Evolutionary conservation across 2,888 invertebrate species (phyloP), one percentile per base, ranked within the genome.

Genomic region (Steinernema carpocapsae): DNA sequence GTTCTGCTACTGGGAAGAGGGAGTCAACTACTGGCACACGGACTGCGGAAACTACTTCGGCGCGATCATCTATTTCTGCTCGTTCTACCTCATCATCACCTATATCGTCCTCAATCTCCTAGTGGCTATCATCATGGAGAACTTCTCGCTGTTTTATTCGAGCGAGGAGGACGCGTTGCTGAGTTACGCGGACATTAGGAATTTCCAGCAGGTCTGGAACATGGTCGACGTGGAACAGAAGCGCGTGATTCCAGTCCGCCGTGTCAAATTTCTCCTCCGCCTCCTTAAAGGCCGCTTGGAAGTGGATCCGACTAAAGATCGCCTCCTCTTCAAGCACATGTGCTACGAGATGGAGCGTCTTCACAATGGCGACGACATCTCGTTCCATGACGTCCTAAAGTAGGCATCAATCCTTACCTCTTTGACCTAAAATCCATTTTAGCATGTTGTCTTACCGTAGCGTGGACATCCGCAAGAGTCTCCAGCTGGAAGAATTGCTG

Each of bases 81-180:
- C 97, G 29, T 99, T 99, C 91, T 99, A 99, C 89, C 96, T 99
- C 80, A 99, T 99, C 87, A 99, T 99, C 84, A 99, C 99, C 0
- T 99, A 99, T 88, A 99, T 99, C 87, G 97, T 99, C 70, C 91
- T 99, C 72, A 99, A 99, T 89, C 90, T 99, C 83, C 92, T 74
- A 82, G 56, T 90, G 96, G 99, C 99, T 91, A 99, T 99, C 90
- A 99, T 99, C 90, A 99, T 99, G 97, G 99, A 99, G 91, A 99
- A 99, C 91, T 99, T 99, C 90, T 97, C 97, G 0, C 89, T 99
- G 83, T 99, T 99, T 88, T 99, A 99, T 88, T 99, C 99, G 0
- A 99, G 97, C 87, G 99, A 99, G 90, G 99, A 99, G 89, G 99
- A 99, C 88, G 99, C 99, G 0, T 89, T 99, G 74, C 90, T 99